Base-by-base conservation (phyloP, 2,113 vertebrate species). In the Gymnorhina tibicen region DNA sequence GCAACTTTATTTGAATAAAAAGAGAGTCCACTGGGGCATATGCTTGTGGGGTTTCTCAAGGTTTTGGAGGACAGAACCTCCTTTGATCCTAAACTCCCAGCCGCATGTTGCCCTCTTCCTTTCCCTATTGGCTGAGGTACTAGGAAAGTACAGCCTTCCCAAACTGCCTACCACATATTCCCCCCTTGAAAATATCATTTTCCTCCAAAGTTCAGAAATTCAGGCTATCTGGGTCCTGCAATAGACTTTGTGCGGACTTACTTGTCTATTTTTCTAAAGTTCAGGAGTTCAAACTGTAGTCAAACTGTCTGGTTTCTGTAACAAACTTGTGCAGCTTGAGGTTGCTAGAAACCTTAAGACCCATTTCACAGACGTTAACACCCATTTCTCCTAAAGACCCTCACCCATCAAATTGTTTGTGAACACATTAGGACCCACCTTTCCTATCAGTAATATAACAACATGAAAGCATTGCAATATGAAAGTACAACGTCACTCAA, bases 241-340 rank as follows among this genome's bases (percentile, higher is more conserved):
- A 47, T 3, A n/a, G 23, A 30, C 8, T 55, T n/a, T 16, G 8
- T 66, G 28, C 0, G 0, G 12, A 74, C 15, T 18, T 5, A 1
- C 30, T 58, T 66, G 16, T 18, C 20, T 66, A 21, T 49, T 67
- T 16, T 10, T 24, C 13, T 30, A 35, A 56, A 41, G 42, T 56
- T 85, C 50, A 56, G n/a, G 35, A 23, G 12, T 66, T 66, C 19
- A 66, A 66, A 30, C 41, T 56, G 13, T 11, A 23, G n/a, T 30
- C 10, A 39, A 30, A 41, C 15, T 37, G 20, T 24, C 37, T 55
- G 9, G 14, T 55, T 74, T 64, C 58, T 64, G 27, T 63, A 37
- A 33, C 18, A 73, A 53, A 21, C 7, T 56, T 41, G 28, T 24
- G 6, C 39, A 16, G 30, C 30, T 58, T 58, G 42, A 41, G 52